Evolutionary conservation across 2,888 invertebrate genomes (phyloP), one percentile per base, ranked within the genome.

Genomic region (Carpatolechia fugitivella): DNA sequence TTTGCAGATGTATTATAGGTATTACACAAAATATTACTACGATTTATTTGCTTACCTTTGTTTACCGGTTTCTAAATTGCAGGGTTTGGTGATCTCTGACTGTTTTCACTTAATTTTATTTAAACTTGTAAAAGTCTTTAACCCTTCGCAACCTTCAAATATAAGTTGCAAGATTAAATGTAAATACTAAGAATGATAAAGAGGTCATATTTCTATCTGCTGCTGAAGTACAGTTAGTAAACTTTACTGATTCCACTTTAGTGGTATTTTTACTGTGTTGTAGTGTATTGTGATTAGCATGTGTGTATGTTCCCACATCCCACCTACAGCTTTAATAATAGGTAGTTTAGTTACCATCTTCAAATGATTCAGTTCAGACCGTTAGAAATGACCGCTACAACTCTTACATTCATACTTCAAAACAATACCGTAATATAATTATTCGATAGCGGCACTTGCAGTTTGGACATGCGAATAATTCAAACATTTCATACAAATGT

Each of bases 1-100:
- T 64, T 18, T 36, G 38, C 7, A 55, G 41, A 6, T 24, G 6
- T 6, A 24, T 24, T 24, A 52, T 56, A 52, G 58, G 8, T 62
- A 75, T 72, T 78, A 69, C 72, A 74, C 72, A 66, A 70, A 72
- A 56, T 70, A 69, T 66, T 60, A 55, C 60, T 59, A 60, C 62
- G 66, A 69, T 44, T 44, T 44, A 69, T 44, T 44, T 44, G 44
- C 20, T 24, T 44, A 16, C 16, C n/a, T 14, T 57, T 64, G 66
- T 62, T 56, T 75, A 74, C 72, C 76, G 74, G 78, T 76, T 70
- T 55, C 70, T 52, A 53, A 55, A 57, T 55, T 49, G 14, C 54
- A 59, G 60, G 57, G 8, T 40, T 16, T n/a, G 3, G 7, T 8
- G 24, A 6, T 6, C 6, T 24, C 3, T 24, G 6, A 24, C 24